Conservation (phyloP, 2,113 vertebrate genomes). For the Emydura subglobosa region DNA sequence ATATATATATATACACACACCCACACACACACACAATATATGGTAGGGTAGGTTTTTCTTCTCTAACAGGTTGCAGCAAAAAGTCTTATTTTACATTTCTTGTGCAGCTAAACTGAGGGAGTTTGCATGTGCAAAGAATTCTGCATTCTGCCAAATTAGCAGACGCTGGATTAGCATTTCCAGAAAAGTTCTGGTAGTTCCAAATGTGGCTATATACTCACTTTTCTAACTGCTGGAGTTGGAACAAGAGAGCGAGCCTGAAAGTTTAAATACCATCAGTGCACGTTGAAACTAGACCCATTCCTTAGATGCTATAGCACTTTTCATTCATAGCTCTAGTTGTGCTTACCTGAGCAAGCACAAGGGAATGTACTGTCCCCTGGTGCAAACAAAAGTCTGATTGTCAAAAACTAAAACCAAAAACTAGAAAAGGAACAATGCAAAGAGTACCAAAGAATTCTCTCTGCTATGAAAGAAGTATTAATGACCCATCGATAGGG, state of each 20-base stretch:
- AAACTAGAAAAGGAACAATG: background rate
- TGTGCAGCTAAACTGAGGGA: background rate
- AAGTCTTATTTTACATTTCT: background rate
- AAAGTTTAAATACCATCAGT: background rate
- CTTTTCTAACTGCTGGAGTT: background rate
- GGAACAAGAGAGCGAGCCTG: background rate
- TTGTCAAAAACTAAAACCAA: background rate
- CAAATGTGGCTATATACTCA: background rate
- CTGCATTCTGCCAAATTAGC: background rate
- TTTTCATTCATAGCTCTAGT: conserved; percentile 57
- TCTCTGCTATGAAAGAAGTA: conserved; percentile 18
- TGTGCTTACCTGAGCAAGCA: conserved; percentile 30
- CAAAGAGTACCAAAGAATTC: background rate
- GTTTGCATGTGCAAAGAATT: background rate
- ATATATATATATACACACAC: too few relatives aligned
- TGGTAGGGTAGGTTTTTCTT: conserved; percentile 1
- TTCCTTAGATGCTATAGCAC: conserved; percentile 37
- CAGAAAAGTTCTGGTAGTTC: conserved; percentile 1
- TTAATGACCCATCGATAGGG: conserved; percentile 46
- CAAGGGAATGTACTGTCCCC: background rate
- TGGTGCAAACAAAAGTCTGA: background rate
- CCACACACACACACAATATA: too few relatives aligned
- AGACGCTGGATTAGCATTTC: conserved; percentile 10
- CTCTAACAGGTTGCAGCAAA: background rate
- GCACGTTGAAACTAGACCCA: conserved; percentile 42